Evolutionary conservation across 2,797 vertebrate genomes (phyloP), one percentile per base, ranked within the genome.

Genomic region (Siniperca scherzeri): DNA sequence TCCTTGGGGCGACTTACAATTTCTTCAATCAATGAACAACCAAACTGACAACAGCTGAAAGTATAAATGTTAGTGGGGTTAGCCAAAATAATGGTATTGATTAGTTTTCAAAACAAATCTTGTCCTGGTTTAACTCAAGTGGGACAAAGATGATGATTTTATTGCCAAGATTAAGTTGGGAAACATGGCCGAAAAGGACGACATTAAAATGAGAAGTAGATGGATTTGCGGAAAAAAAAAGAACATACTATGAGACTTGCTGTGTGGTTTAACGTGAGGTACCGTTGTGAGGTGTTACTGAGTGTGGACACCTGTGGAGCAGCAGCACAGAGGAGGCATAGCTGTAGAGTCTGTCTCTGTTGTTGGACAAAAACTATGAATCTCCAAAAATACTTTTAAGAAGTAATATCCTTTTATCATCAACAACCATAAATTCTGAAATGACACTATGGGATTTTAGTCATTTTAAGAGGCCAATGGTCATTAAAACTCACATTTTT

Each of bases 241-340:
- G 7, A 75, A 38, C 14, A 6, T 21, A 40, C 36, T 5, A 30
- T 72, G n/a, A 79, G 22, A 69, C 14, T 65, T 44, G 46, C 48
- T 75, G 81, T 81, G 73, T 74, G 71, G 56, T 46, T 9, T 46
- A 42, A 73, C 2, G 25, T 80, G 88, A 91, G 89, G 90, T 93
- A 85, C 82, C 73, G 91, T 90, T 85, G 88, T 82, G 22, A 85
- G 71, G 88, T 80, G 83, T 76, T 42, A 12, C 65, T 36, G 77
- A 84, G 70, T 19, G 64, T 38, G 53, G 53, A 79, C 71, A 62
- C 72, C 77, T 42, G 70, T 66, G 73, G 74, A 79, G 87, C 72
- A 87, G 88, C 90, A 84, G 46, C 79, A 74, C 64, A n/a, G 84
- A 87, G n/a, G 73, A 77, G 69, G 68, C 62, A 67, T 16, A 53